Evolutionary conservation across 2,797 vertebrate species (phyloP).

Genomic region (Malurus splendens): DNA sequence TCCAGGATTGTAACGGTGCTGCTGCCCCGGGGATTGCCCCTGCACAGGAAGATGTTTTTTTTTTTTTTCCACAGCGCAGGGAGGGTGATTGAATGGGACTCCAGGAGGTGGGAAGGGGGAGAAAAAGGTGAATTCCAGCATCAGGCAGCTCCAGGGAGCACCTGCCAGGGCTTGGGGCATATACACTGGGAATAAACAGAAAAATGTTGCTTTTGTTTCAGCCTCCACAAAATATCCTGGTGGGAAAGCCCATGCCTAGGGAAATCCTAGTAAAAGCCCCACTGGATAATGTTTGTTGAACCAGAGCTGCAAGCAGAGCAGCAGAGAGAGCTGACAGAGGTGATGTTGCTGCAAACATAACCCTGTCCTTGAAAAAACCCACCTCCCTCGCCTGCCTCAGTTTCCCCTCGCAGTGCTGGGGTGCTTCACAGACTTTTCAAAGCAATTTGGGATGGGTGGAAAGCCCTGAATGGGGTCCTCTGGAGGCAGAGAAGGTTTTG

Average conservation of each 20-base stretch:
- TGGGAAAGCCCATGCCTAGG: not conserved
- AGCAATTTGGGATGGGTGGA: not conserved
- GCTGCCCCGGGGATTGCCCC: not conserved
- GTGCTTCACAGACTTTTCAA: not conserved
- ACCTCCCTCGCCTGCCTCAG: not conserved
- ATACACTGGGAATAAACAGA: not conserved
- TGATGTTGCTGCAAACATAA: fast-evolving
- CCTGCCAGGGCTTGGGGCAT: not conserved
- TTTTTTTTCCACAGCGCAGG: not conserved
- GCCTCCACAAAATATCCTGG: not conserved
- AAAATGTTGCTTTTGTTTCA: not conserved
- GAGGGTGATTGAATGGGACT: not conserved
- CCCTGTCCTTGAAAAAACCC: not conserved
- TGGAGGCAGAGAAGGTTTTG: not conserved
- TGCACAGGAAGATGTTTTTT: fast-evolving
- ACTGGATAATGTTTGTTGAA: not conserved
- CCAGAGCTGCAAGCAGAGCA: not conserved
- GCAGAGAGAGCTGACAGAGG: not conserved
- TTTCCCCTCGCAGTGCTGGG: not conserved
- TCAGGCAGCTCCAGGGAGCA: not conserved
- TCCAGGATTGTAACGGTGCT: not conserved
- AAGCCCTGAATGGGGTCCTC: not conserved
- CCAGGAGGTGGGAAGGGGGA: not conserved
- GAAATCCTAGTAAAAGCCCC: not conserved
- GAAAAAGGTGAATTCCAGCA: not conserved